A percentile compares a stretch with the other conserved stretches of the same genome.
phyloP scores from a whole-genome alignment of 2,797 vertebrate genomes.

The Anas acuta region DNA sequence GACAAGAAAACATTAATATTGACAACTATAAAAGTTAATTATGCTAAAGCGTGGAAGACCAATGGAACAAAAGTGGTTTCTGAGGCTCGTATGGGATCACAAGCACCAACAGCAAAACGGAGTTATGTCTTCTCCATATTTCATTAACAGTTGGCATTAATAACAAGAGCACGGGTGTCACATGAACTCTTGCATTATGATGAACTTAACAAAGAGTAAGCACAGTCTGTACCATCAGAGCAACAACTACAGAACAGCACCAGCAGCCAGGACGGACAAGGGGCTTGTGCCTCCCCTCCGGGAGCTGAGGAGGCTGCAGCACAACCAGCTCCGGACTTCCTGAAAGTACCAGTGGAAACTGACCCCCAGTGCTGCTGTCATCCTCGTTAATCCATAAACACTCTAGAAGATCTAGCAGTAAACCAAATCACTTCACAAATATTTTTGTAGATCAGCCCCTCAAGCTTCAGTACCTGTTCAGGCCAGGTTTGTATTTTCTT shows the following conservation, averaged over 20 bases:
- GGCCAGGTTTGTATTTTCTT: not conserved
- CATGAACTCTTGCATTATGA: not conserved
- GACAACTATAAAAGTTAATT: not conserved
- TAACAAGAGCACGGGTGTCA: not conserved
- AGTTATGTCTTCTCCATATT: not conserved
- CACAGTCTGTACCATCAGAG: fast-evolving
- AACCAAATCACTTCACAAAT: too few species aligned
- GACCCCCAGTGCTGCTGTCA: not conserved
- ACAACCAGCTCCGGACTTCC: not conserved
- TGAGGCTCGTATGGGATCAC: not conserved
- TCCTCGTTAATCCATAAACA: not conserved
- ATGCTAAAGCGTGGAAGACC: not conserved
- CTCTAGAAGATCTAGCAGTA: not conserved
- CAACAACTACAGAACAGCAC: not conserved
- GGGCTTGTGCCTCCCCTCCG: not conserved
- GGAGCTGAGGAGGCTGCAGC: not conserved
- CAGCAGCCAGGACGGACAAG: fast-evolving
- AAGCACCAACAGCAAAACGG: not conserved
- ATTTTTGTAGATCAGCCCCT: not conserved
- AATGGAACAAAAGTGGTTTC: not conserved
- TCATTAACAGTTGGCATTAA: not conserved
- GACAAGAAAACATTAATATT: not conserved
- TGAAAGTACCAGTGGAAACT: not conserved
- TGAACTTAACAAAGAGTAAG: not conserved
- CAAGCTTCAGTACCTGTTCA: not conserved